Percentiles rank a stretch among this genome's conserved stretches.
Evolutionary conservation across 1,140 invertebrate genomes (phyloP).

Genomic region (Oscheius sp.): DNA sequence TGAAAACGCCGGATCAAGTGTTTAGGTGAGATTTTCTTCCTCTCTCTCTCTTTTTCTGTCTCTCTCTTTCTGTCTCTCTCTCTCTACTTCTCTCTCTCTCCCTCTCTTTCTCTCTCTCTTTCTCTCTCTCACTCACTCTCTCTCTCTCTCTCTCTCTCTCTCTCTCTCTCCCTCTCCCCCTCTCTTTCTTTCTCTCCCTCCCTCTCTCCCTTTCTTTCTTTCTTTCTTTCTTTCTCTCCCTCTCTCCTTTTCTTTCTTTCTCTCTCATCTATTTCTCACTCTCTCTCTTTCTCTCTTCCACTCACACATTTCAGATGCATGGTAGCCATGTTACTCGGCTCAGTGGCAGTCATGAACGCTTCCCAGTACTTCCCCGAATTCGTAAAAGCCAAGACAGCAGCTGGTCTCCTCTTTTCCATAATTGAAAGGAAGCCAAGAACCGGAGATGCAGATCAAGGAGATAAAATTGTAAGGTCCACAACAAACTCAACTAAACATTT

Average conservation of each 20-base stretch:
- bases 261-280: no score
- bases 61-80: no score
- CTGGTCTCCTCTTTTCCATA: slow-evolving; percentile 59
- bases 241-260: no score
- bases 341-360: slow-evolving; percentile 44
- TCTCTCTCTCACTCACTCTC: no score
- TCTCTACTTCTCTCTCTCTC: no score
- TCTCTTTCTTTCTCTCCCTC: no score
- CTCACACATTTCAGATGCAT: slow-evolving; percentile 24
- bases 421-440: slow-evolving; percentile 58
- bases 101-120: no score
- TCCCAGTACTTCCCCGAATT: slow-evolving; percentile 62
- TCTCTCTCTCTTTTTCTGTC: no score
- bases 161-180: no score
- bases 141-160: no score
- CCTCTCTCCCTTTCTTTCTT: no score
- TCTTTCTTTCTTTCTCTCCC: no score
- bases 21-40: slow-evolving; percentile 7
- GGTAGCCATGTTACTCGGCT: slow-evolving; percentile 27
- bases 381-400: slow-evolving; percentile 61
- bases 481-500: background rate
- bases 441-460: slow-evolving; percentile 50
- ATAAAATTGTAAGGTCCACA: slow-evolving; percentile 16
- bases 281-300: background rate
- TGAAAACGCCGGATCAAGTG: slow-evolving; percentile 1